Evolutionary conservation across 2,113 vertebrate species (phyloP).

Genomic region (Willisornis vidua): DNA sequence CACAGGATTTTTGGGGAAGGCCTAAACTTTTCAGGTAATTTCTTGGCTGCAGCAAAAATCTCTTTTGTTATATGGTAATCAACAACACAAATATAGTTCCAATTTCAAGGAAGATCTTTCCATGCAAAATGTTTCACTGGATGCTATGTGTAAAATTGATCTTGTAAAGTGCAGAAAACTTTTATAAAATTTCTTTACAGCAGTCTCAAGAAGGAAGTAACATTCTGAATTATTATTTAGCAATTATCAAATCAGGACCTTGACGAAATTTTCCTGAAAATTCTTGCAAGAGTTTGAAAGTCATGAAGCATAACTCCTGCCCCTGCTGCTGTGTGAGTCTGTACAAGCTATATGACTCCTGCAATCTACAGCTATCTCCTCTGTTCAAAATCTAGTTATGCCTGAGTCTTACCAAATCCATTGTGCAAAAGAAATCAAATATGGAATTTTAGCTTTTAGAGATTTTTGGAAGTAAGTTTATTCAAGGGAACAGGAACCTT

Average conservation of each 20-base stretch:
- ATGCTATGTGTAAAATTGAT: background rate
- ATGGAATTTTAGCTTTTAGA: background rate
- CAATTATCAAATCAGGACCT: background rate
- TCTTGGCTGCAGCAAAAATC: background rate
- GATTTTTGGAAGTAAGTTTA: background rate
- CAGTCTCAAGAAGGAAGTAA: background rate
- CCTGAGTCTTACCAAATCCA: background rate
- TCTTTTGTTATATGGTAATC: background rate
- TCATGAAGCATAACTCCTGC: background rate
- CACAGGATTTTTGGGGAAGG: background rate
- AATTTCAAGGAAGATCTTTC: background rate
- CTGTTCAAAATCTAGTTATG: background rate
- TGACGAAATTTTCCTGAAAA: background rate
- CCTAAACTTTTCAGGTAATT: background rate
- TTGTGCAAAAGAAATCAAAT: background rate
- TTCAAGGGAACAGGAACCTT: background rate
- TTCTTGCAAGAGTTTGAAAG: background rate
- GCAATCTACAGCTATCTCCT: background rate
- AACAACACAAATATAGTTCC: background rate
- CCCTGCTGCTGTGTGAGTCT: background rate
- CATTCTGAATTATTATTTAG: background rate
- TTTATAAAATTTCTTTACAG: background rate
- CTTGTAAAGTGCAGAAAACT: background rate
- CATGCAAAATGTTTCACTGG: background rate
- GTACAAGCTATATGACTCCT: background rate